A percentile compares a stretch with the other conserved stretches of the same genome.
These are phyloP conservation scores for Ardeotis arabs DNA, from an alignment of 2,113 vertebrate genomes.

Conservation along the genomic window DNA sequence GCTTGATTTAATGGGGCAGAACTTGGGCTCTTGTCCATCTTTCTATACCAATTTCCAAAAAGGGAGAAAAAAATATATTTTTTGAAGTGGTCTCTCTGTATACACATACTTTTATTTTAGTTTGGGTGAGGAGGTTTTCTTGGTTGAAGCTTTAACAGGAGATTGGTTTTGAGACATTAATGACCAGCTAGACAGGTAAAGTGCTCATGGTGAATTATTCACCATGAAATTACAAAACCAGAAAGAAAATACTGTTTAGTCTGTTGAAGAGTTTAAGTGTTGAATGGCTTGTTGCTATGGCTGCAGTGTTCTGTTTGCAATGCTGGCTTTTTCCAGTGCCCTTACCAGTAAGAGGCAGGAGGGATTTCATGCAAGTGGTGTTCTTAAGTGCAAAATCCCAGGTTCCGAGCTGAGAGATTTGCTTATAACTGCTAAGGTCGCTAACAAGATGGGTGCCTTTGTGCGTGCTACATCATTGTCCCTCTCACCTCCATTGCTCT, in stretches of 20 bases:
- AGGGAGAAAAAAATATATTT: background rate
- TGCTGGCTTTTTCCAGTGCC: background rate
- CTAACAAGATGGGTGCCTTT: background rate
- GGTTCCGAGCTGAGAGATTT: background rate
- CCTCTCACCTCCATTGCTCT: background rate
- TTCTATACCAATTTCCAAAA: background rate
- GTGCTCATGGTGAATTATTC: background rate
- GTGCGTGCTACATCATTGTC: background rate
- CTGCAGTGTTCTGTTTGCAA: constrained; percentile 39
- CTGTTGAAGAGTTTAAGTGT: constrained; percentile 4
- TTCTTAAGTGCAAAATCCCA: background rate
- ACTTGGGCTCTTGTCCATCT: background rate
- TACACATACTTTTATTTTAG: background rate
- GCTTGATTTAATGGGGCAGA: background rate
- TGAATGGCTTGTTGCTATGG: constrained; percentile 55
- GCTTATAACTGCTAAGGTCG: background rate
- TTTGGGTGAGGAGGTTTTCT: background rate
- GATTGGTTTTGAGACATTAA: background rate
- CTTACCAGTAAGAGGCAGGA: background rate
- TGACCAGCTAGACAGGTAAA: background rate
- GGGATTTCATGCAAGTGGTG: background rate
- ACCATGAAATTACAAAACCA: constrained; percentile 16
- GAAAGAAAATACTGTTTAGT: constrained; percentile 16
- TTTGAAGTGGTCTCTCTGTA: background rate
- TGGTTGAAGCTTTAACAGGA: background rate